Conservation (phyloP, 2,888 invertebrate genomes). For the Andricus curvator region DNA sequence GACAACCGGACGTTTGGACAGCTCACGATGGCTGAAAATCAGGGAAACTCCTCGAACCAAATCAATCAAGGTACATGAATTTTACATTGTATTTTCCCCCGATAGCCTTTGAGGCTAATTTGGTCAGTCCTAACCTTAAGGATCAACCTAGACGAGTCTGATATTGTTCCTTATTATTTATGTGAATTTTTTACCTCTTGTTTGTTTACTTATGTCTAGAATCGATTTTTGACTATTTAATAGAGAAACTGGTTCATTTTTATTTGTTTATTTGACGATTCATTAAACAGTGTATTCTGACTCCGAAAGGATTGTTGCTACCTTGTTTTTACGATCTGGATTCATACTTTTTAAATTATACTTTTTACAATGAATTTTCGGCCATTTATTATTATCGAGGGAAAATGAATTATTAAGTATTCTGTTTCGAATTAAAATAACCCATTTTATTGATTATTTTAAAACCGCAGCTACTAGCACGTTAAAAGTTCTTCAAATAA, state of each 20-base stretch:
- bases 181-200: background rate
- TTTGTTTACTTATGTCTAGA: background rate
- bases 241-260: background rate
- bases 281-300: background rate
- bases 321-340: background rate
- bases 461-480: background rate
- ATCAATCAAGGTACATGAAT: slow-evolving; percentile 76
- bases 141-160: background rate
- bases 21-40: slow-evolving; percentile 85
- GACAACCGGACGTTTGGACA: slow-evolving; percentile 38
- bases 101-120: background rate
- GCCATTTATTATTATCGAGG: background rate
- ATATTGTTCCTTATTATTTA: background rate
- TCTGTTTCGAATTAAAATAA: background rate
- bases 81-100: background rate
- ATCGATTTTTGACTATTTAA: background rate
- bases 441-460: background rate
- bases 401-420: background rate
- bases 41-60: slow-evolving; percentile 85
- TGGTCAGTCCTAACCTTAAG: slow-evolving; percentile 15
- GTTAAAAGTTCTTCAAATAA: background rate
- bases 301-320: background rate
- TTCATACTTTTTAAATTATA: background rate
- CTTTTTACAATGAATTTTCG: background rate
- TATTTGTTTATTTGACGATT: background rate